Conservation (phyloP, 2,888 invertebrate species). For the Cantharis rufa region DNA sequence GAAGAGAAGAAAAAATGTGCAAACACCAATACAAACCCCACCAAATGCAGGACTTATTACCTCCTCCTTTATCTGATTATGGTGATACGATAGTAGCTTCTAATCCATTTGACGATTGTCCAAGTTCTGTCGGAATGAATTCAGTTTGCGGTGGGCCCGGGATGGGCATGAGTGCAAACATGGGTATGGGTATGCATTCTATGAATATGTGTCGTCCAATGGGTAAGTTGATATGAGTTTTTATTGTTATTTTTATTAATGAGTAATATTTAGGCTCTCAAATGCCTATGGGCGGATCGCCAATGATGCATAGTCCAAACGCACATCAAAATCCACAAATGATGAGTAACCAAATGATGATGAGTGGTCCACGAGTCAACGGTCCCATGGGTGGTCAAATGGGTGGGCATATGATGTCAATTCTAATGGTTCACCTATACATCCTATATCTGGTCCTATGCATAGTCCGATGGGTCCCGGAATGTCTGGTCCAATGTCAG, state of each 20-base stretch:
- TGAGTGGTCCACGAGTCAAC: slow-evolving; percentile 55
- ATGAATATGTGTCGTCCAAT: slow-evolving; percentile 67
- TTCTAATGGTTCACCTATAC: slow-evolving; percentile 64
- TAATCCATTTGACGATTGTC: slow-evolving; percentile 93
- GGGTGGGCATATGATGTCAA: slow-evolving; percentile 62
- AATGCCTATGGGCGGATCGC: slow-evolving; percentile 50
- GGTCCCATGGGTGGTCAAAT: slow-evolving; percentile 52
- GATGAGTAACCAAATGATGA: slow-evolving; percentile 55
- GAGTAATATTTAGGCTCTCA: slow-evolving; percentile 28
- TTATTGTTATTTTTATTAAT: neutral
- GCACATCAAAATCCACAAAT: slow-evolving; percentile 46
- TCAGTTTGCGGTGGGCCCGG: slow-evolving; percentile 47
- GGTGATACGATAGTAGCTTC: slow-evolving; percentile 93
- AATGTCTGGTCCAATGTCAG: slow-evolving; percentile 51
- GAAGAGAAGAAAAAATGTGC: slow-evolving; percentile 79
- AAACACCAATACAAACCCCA: slow-evolving; percentile 69
- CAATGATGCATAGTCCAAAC: slow-evolving; percentile 56
- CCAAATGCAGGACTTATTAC: slow-evolving; percentile 80
- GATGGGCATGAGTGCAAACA: slow-evolving; percentile 52
- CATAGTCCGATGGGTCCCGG: slow-evolving; percentile 59
- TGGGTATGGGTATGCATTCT: slow-evolving; percentile 65
- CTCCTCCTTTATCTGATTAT: slow-evolving; percentile 86
- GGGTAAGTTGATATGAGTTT: slow-evolving; percentile 44
- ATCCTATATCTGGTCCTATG: slow-evolving; percentile 53
- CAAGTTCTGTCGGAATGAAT: slow-evolving; percentile 57